A percentile compares a stretch with the other conserved stretches of the same genome.
phyloP scores from a whole-genome alignment of 2,888 invertebrate species.

The Dusona sp. region DNA sequence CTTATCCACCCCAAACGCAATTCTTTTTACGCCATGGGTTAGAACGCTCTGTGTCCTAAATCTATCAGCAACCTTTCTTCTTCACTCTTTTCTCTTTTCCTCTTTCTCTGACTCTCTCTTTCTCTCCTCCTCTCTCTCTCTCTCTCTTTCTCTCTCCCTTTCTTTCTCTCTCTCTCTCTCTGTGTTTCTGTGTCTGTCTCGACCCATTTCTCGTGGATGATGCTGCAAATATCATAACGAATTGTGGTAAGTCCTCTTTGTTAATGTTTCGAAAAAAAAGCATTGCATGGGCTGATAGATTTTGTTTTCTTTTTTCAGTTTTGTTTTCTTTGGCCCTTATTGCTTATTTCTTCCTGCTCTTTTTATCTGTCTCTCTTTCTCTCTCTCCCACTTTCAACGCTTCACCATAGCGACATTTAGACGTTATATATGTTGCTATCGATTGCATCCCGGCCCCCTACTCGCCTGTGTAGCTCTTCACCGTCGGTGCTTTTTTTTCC shows the following conservation, averaged over 20 bases:
- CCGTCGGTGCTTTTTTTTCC: constrained; percentile 21
- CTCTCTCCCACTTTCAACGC: constrained; percentile 46
- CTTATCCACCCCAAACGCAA: neutral
- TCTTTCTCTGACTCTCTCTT: constrained; percentile 30
- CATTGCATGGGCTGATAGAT: neutral
- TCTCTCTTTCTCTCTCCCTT: constrained; percentile 47
- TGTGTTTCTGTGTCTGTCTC: constrained; percentile 20
- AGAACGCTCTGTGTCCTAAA: constrained; percentile 54
- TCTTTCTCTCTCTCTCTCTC: constrained; percentile 23
- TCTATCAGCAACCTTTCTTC: constrained; percentile 3
- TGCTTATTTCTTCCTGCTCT: neutral
- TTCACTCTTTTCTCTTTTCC: constrained; percentile 55
- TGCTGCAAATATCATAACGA: constrained; percentile 27
- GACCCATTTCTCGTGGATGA: constrained; percentile 11
- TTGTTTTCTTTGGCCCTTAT: neutral
- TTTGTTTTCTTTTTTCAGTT: neutral
- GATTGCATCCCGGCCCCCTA: constrained; percentile 62
- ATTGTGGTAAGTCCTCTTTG: constrained; percentile 21
- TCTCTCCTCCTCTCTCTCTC: constrained; percentile 44
- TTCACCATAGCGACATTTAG: constrained; percentile 73
- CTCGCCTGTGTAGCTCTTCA: constrained; percentile 23
- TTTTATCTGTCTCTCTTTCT: neutral
- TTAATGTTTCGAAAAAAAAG: neutral
- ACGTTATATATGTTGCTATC: constrained; percentile 62
- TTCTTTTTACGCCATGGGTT: constrained; percentile 25